A percentile compares a stretch with the other conserved stretches of the same genome.
These are phyloP conservation scores for Chironomus tepperi DNA, from an alignment of 1,140 invertebrate genomes.

Conservation along the genomic window DNA sequence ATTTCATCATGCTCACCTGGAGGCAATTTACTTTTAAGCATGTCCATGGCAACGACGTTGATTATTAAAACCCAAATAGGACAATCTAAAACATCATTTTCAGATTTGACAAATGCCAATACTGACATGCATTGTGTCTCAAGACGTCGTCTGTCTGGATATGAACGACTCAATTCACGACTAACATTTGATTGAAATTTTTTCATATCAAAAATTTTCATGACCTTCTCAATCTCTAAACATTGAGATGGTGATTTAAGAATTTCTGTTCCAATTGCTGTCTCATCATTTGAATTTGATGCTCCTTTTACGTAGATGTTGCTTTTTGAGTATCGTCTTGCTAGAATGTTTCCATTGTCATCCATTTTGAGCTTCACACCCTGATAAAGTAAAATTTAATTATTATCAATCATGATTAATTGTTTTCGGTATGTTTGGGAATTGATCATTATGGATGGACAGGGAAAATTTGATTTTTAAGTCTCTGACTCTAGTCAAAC, in stretches of 20 bases:
- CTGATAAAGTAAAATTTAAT: slow-evolving; percentile 40
- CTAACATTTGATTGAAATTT: slow-evolving; percentile 63
- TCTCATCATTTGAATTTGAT: slow-evolving; percentile 71
- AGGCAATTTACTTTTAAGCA: slow-evolving; percentile 58
- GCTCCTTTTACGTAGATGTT: slow-evolving; percentile 83
- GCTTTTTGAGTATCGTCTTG: slow-evolving; percentile 85
- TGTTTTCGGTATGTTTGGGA: too few relatives aligned
- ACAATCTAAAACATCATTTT: slow-evolving; percentile 53
- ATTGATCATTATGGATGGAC: too few relatives aligned
- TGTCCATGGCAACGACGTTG: slow-evolving; percentile 67
- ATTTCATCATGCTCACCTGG: slow-evolving; percentile 40
- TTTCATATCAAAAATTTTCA: slow-evolving; percentile 77
- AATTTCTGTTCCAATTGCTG: slow-evolving; percentile 80
- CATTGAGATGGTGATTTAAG: slow-evolving; percentile 76
- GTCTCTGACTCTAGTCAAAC: too few relatives aligned
- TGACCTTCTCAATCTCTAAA: slow-evolving; percentile 83
- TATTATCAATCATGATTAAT: background rate
- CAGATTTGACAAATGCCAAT: slow-evolving; percentile 58
- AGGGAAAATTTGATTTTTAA: too few relatives aligned
- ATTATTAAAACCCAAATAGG: slow-evolving; percentile 71
- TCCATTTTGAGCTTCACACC: slow-evolving; percentile 96
- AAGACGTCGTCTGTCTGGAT: slow-evolving; percentile 56
- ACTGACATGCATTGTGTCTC: slow-evolving; percentile 60
- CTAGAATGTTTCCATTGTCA: slow-evolving; percentile 85
- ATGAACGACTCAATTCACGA: slow-evolving; percentile 54